phyloP scores from a whole-genome alignment of 2,113 vertebrate genomes.

The Prionailurus viverrinus region DNA sequence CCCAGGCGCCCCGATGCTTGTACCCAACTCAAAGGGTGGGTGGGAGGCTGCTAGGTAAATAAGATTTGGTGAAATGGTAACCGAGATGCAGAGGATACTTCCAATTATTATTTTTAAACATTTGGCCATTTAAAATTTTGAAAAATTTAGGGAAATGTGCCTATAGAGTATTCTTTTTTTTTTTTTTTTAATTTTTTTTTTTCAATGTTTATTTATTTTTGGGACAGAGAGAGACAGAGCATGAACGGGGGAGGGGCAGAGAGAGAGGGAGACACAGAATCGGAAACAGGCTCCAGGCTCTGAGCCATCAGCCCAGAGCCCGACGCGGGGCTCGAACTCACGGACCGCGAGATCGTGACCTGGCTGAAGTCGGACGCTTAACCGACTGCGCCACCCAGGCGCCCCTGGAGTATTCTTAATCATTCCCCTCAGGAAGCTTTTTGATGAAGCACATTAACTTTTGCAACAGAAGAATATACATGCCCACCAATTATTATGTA shows the following conservation, averaged over 20 bases:
- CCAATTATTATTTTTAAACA: not conserved
- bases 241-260: too few relatives aligned
- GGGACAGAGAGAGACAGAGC: too few relatives aligned
- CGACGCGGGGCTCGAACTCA: too few relatives aligned
- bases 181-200: too few relatives aligned
- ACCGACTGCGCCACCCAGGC: too few relatives aligned
- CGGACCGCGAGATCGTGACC: too few relatives aligned
- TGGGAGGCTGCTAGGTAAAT: not conserved
- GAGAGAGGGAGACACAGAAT: too few relatives aligned
- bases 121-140: not conserved
- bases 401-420: not conserved
- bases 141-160: not conserved
- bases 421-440: not conserved
- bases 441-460: not conserved
- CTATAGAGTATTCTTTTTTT: not conserved
- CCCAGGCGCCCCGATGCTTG: too few relatives aligned
- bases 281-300: too few relatives aligned
- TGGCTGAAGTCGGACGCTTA: too few relatives aligned
- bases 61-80: not conserved
- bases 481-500: not conserved
- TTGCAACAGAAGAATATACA: not conserved
- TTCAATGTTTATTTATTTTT: too few relatives aligned
- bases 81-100: not conserved
- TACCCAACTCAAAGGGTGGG: not conserved
- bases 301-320: too few relatives aligned